Conservation (phyloP, 2,888 invertebrate species). For the Arge pagana region DNA sequence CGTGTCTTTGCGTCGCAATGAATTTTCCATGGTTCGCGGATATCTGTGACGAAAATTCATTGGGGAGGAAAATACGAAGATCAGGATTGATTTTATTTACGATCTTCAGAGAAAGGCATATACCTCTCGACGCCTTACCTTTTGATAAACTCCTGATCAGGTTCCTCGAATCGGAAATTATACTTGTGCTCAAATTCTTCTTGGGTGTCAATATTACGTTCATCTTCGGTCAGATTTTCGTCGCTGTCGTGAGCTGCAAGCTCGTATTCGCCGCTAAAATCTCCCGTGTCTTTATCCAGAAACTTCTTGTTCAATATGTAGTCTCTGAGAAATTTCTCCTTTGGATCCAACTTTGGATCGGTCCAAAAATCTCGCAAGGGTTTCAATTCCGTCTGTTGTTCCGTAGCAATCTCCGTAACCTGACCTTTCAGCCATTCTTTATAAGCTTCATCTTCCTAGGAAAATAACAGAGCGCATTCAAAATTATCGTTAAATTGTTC, state of each 20-base stretch:
- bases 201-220: constrained; percentile 77
- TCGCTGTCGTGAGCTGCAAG: constrained; percentile 56
- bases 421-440: constrained; percentile 83
- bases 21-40: constrained; percentile 85
- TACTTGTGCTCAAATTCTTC: constrained; percentile 93
- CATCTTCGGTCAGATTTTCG: constrained; percentile 75
- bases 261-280: constrained; percentile 35
- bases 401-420: constrained; percentile 64
- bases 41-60: constrained; percentile 61
- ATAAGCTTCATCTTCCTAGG: constrained; percentile 64
- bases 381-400: constrained; percentile 67
- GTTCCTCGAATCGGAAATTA: constrained; percentile 96
- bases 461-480: not conserved
- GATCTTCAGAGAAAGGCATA: constrained; percentile 9
- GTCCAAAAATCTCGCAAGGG: constrained; percentile 84
- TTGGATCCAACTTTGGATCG: constrained; percentile 77
- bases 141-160: constrained; percentile 84
- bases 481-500: not conserved
- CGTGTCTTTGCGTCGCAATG: constrained; percentile 80
- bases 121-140: constrained; percentile 27
- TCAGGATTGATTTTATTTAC: not conserved
- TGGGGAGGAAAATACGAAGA: constrained; percentile 14
- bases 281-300: constrained; percentile 40
- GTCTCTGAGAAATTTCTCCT: constrained; percentile 89
- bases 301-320: constrained; percentile 87